Conservation (phyloP, 2,113 vertebrate genomes). For the Chionis minor region DNA sequence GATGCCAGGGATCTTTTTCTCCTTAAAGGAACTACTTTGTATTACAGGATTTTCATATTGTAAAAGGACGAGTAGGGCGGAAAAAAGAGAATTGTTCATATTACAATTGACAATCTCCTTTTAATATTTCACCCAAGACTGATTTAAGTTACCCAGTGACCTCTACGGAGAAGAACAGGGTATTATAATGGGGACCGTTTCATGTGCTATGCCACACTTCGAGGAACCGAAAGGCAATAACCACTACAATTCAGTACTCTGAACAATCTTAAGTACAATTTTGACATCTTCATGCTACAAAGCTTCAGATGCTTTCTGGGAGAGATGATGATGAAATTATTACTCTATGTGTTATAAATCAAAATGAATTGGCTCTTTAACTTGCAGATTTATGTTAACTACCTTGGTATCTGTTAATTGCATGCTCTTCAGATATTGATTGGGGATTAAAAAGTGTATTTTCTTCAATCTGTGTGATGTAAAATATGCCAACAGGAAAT, state of each 20-base stretch:
- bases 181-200: constrained; percentile 32
- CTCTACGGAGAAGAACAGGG: constrained; percentile 31
- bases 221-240: constrained; percentile 47
- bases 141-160: constrained; percentile 64
- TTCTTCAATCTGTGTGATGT: constrained; percentile 71
- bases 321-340: constrained; percentile 64
- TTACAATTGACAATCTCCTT: constrained; percentile 63
- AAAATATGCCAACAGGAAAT: constrained; percentile 75
- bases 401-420: constrained; percentile 74
- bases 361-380: constrained; percentile 73
- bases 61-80: constrained; percentile 32
- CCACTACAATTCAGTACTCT: constrained; percentile 1
- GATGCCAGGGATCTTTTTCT: constrained; percentile 42
- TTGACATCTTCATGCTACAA: constrained; percentile 59
- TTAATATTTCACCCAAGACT: constrained; percentile 66
- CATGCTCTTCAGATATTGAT: constrained; percentile 74
- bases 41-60: constrained; percentile 50
- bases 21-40: constrained; percentile 47
- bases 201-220: constrained; percentile 20
- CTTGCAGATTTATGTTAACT: constrained; percentile 80
- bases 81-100: background rate
- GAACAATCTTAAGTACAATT: constrained; percentile 57
- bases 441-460: constrained; percentile 77
- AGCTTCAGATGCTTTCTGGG: constrained; percentile 58
- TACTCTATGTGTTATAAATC: constrained; percentile 69